Evolutionary conservation across 2,888 invertebrate genomes (phyloP), one percentile per base, ranked within the genome.

Genomic region (Bellardia bayeri): DNA sequence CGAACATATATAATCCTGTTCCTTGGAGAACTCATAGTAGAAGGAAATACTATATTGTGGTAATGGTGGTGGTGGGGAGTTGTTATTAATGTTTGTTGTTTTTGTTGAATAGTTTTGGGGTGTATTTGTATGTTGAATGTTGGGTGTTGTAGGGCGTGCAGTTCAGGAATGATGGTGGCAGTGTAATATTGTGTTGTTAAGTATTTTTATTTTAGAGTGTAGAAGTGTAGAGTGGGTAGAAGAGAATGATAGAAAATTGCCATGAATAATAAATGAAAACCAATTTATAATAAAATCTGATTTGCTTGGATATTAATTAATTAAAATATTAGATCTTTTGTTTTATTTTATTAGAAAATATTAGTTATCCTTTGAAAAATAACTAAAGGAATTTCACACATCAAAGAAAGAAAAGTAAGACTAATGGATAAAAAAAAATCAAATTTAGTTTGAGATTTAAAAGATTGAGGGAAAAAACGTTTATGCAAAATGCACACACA

Each of bases 1-100:
- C 89, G 98, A 97, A 95, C 99, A 99, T 92, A 99, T 99, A 94
- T 98, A 99, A 94, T 99, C 99, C 94, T 98, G 96, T 92, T 98
- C 98, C 94, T 96, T 97, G 86, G 96, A 96, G 94, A 97, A 96
- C 94, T 97, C 96, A 95, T 98, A 98, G 95, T 97, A 97, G 93
- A 96, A 96, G 91, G 97, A 96, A 93, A 95, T 95, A 94, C 95
- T 95, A 94, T 80, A 85, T 79, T 83, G 82, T 66, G 74, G 61
- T 80, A 79, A 23, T 56, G 23, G 5, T 11, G 58, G 75, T 63
- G 49, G 54, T 56, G 68, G 68, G 30, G 30, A 16, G 49, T 11
- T 75, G 75, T 76, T 71, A 56, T 49, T 45, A 40, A 51, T 82
- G 68, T 82, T 71, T 84, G 58, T 40, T 51, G 61, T 86, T 42